Percentiles rank a stretch among this genome's conserved stretches.
These are phyloP conservation scores for Vimba vimba DNA, from an alignment of 2,113 vertebrate genomes.

Conservation along the genomic window DNA sequence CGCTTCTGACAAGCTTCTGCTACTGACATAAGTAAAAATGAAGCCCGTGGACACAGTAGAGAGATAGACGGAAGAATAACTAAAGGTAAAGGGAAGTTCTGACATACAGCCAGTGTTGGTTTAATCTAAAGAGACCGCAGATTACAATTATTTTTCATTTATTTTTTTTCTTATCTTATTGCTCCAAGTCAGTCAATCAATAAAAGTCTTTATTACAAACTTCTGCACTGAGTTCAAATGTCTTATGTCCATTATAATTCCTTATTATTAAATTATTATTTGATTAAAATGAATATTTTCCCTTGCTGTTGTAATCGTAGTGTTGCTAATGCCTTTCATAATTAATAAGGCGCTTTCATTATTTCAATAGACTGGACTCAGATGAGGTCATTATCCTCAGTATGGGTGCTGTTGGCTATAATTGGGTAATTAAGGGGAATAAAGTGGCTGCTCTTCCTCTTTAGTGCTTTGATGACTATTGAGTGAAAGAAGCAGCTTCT, in stretches of 20 bases:
- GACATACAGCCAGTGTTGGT: background rate
- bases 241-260: background rate
- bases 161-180: background rate
- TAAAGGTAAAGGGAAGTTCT: background rate
- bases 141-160: background rate
- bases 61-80: background rate
- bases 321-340: conserved; percentile 25
- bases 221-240: background rate
- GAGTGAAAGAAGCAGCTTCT: conserved; percentile 42
- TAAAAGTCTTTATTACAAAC: background rate
- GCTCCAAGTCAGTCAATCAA: background rate
- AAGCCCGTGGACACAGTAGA: background rate
- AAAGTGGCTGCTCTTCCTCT: conserved; percentile 55
- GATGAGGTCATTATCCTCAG: conserved; percentile 29
- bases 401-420: conserved; percentile 46
- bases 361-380: conserved; percentile 33
- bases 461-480: conserved; percentile 56
- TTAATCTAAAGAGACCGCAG: background rate
- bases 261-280: background rate
- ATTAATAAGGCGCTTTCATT: conserved; percentile 31
- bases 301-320: background rate
- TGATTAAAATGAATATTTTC: conserved; percentile 3
- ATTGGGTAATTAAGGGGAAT: conserved; percentile 59
- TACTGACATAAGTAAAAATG: conserved; percentile 24
- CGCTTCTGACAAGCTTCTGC: conserved; percentile 91